Conservation (phyloP, 2,797 vertebrate species). For the Anisognathus igniventris region DNA sequence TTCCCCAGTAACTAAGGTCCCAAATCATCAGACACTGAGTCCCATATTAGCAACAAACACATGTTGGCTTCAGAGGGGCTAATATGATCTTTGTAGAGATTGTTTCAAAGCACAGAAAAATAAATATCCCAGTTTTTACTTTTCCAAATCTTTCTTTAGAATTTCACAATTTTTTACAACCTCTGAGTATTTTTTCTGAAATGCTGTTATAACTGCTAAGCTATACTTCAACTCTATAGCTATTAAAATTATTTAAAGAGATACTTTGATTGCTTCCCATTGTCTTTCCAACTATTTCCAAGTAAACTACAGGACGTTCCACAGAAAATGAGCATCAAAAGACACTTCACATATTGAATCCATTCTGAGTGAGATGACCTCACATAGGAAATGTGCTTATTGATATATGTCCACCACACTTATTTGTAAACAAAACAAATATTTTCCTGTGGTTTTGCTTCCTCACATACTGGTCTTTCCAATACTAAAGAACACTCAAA, state of each 20-base stretch:
- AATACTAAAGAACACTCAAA: not conserved
- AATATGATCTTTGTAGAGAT: not conserved
- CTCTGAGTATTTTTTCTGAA: not conserved
- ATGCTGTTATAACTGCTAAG: not conserved
- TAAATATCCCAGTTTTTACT: not conserved
- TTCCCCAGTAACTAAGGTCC: not conserved
- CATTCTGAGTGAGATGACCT: not conserved
- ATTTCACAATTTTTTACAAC: not conserved
- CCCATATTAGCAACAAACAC: not conserved
- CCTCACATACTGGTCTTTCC: not conserved
- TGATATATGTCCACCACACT: not conserved
- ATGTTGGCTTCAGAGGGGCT: not conserved
- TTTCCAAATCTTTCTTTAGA: not conserved
- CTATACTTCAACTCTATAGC: not conserved
- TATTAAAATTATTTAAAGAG: not conserved
- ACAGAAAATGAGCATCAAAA: not conserved
- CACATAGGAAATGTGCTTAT: not conserved
- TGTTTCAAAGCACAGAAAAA: not conserved
- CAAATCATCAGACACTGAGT: not conserved
- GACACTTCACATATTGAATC: not conserved
- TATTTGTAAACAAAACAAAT: not conserved
- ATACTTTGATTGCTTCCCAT: not conserved
- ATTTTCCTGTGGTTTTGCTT: not conserved
- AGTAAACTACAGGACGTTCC: not conserved
- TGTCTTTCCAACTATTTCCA: not conserved